A percentile compares a stretch with the other conserved stretches of the same genome.
These are phyloP conservation scores for Cantharis rufa DNA, from an alignment of 2,888 invertebrate species.

Conservation along the genomic window DNA sequence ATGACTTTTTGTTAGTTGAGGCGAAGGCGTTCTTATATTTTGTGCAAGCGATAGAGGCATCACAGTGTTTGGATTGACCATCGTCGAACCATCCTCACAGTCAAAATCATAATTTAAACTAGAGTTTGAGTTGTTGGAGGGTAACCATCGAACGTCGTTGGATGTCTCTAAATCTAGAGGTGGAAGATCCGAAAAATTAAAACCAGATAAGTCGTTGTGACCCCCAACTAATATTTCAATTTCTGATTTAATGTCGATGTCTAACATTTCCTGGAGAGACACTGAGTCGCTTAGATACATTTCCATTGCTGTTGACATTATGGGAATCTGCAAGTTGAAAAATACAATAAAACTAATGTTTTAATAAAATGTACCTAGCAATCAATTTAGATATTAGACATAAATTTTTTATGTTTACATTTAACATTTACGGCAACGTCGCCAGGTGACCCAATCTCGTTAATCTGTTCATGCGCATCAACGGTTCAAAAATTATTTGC, in stretches of 20 bases:
- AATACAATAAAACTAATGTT: not conserved
- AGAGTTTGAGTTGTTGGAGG: constrained; percentile 63
- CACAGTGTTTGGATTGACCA: constrained; percentile 90
- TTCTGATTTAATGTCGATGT: constrained; percentile 86
- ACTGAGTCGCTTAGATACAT: constrained; percentile 60
- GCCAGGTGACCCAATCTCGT: too few relatives aligned
- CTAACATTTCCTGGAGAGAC: constrained; percentile 87
- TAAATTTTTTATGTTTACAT: too few relatives aligned
- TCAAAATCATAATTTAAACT: constrained; percentile 71
- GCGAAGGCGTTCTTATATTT: constrained; percentile 61
- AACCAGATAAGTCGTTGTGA: constrained; percentile 66
- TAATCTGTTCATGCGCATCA: too few relatives aligned
- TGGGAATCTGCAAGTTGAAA: not conserved
- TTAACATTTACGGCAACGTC: too few relatives aligned
- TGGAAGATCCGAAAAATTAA: constrained; percentile 67
- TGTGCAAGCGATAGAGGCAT: constrained; percentile 72
- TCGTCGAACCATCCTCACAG: constrained; percentile 71
- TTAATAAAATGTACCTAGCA: not conserved
- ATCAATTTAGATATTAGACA: not conserved
- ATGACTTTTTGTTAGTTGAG: constrained; percentile 70
- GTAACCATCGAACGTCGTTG: constrained; percentile 63
- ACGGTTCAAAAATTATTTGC: too few relatives aligned
- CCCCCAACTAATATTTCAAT: constrained; percentile 80
- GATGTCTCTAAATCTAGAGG: constrained; percentile 71
- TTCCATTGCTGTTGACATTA: constrained; percentile 58